Conservation (phyloP, 2,113 vertebrate species). For the Gymnocephalus cernua region DNA sequence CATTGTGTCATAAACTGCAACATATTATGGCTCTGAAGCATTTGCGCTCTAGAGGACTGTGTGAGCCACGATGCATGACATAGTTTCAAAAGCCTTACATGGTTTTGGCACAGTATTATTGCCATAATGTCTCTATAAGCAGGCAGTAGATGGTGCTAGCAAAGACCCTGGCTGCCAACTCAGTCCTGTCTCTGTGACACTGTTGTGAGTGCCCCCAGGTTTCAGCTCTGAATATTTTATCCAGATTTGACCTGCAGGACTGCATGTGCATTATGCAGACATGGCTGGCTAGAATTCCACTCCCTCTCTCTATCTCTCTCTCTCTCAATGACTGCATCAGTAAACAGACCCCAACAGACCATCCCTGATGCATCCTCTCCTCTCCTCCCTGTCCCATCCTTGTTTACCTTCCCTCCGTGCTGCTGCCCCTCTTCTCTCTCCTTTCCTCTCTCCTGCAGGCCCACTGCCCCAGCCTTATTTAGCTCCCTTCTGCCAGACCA, state of each 20-base stretch:
- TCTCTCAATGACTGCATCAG: constrained; percentile 76
- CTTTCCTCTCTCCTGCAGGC: constrained; percentile 55
- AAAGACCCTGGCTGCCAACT: constrained; percentile 46
- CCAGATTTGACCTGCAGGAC: constrained; percentile 73
- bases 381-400: constrained; percentile 67
- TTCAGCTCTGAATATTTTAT: constrained; percentile 58
- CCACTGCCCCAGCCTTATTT: constrained; percentile 62
- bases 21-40: constrained; percentile 27
- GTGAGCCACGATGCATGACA: constrained; percentile 57
- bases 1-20: constrained; percentile 23
- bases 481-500: constrained; percentile 62
- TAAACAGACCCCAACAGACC: constrained; percentile 77
- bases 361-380: constrained; percentile 70
- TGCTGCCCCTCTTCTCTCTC: constrained; percentile 33
- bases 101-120: constrained; percentile 58
- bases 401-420: constrained; percentile 71
- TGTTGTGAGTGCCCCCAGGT: constrained; percentile 36
- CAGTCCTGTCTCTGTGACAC: constrained; percentile 47
- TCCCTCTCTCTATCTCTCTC: constrained; percentile 30
- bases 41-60: constrained; percentile 53
- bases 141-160: constrained; percentile 41
- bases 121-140: constrained; percentile 57
- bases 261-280: constrained; percentile 74
- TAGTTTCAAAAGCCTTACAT: constrained; percentile 70
- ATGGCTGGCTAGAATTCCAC: constrained; percentile 60